A percentile compares a stretch with the other conserved stretches of the same genome.
Evolutionary conservation across 2,888 invertebrate species (phyloP).

Genomic region (Stictocephala bisonia): DNA sequence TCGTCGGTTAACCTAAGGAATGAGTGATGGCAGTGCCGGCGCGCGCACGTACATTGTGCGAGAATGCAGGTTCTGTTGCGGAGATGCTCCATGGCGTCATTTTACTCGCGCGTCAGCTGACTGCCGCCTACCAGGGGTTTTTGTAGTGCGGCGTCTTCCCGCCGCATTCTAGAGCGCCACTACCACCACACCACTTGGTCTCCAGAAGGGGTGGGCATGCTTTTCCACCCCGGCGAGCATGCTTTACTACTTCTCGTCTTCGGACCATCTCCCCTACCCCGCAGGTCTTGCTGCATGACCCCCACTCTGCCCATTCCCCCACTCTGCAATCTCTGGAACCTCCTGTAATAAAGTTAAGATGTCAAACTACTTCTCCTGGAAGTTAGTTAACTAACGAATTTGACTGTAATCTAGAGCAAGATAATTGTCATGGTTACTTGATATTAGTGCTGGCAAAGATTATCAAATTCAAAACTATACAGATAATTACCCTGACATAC

Average conservation of each 20-base stretch:
- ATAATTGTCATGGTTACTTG: too few species aligned
- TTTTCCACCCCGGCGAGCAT: slow-evolving; percentile 82
- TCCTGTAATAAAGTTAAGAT: slow-evolving; percentile 52
- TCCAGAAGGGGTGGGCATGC: slow-evolving; percentile 87
- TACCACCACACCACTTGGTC: slow-evolving; percentile 85
- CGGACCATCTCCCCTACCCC: slow-evolving; percentile 91
- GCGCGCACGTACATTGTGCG: not conserved
- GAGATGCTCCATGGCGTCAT: too few species aligned
- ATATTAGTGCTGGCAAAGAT: too few species aligned
- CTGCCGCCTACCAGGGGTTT: slow-evolving; percentile 32
- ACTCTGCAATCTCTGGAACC: slow-evolving; percentile 84
- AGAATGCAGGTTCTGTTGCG: too few species aligned
- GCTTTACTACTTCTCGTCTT: slow-evolving; percentile 79
- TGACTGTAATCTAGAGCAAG: too few species aligned
- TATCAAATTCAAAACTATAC: too few species aligned
- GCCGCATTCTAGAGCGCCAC: slow-evolving; percentile 33
- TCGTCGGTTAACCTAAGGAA: slow-evolving; percentile 22
- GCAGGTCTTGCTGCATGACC: slow-evolving; percentile 87
- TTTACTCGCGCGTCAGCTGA: not conserved
- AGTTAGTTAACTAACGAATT: too few species aligned
- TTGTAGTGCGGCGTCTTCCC: not conserved
- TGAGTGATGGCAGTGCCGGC: slow-evolving; percentile 24
- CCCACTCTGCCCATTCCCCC: slow-evolving; percentile 88
- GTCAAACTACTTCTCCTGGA: not conserved
- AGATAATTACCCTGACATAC: too few species aligned